Percentiles rank a stretch among this genome's conserved stretches.
Evolutionary conservation across 2,888 invertebrate genomes (phyloP).

Genomic region (Cyaniris semiargus): DNA sequence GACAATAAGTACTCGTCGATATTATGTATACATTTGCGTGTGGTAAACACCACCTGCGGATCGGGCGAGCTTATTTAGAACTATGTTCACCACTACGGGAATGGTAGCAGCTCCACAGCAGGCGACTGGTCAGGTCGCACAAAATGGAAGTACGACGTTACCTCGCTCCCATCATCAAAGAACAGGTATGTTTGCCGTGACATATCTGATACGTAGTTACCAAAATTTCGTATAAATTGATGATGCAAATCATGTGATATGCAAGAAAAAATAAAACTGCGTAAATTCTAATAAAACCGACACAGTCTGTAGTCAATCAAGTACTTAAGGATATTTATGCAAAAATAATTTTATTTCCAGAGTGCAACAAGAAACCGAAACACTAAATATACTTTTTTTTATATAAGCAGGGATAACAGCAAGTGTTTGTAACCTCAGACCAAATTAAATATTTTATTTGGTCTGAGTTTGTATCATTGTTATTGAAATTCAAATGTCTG

Average conservation of each 20-base stretch:
- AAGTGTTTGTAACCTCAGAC: too few relatives aligned
- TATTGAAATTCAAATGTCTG: neutral
- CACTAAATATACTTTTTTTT: too few relatives aligned
- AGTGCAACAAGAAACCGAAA: neutral
- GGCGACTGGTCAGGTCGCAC: constrained; percentile 68
- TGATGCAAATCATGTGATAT: neutral
- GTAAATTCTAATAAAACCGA: too few relatives aligned
- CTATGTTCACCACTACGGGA: constrained; percentile 70
- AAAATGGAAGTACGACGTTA: constrained; percentile 73
- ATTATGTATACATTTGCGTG: constrained; percentile 73
- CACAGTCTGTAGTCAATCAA: too few relatives aligned
- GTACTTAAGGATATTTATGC: too few relatives aligned
- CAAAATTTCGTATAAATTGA: neutral
- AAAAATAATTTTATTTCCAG: neutral
- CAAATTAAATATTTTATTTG: too few relatives aligned
- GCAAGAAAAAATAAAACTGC: too few relatives aligned
- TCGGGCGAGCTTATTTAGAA: constrained; percentile 59
- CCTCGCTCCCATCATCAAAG: constrained; percentile 76
- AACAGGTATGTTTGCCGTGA: constrained; percentile 55
- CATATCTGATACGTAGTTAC: neutral
- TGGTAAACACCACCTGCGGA: constrained; percentile 68
- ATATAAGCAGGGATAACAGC: neutral
- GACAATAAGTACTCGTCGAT: constrained; percentile 52
- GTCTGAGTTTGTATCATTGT: neutral
- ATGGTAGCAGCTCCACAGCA: constrained; percentile 74